These are phyloP conservation scores for Neelides folsomi DNA, from an alignment of 2,888 invertebrate species.

Conservation along the genomic window DNA sequence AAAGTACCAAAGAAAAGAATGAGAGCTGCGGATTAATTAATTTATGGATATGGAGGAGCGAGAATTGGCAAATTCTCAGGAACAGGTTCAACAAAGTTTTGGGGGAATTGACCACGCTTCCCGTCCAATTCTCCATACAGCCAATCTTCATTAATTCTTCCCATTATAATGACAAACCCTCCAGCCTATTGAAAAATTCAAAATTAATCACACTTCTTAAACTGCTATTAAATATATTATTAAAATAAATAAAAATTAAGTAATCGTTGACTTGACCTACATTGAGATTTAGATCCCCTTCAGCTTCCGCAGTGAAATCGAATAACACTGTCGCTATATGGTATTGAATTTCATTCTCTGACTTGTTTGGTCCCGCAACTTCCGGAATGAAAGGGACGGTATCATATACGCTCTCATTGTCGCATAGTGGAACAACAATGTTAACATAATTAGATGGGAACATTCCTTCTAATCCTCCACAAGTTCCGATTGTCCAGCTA, in stretches of 20 bases:
- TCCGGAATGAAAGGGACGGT: neutral
- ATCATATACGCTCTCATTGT: slow-evolving; percentile 4
- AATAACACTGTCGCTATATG: slow-evolving; percentile 16
- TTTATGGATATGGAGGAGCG: neutral
- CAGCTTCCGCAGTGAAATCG: slow-evolving; percentile 26
- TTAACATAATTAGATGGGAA: slow-evolving; percentile 37
- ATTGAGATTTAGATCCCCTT: slow-evolving; percentile 26
- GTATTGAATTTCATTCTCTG: neutral
- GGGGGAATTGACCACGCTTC: slow-evolving; percentile 33
- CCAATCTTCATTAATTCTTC: slow-evolving; percentile 34
- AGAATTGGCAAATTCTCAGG: slow-evolving; percentile 22
- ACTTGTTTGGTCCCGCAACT: neutral
- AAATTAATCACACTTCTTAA: slow-evolving; percentile 2
- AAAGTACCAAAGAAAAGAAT: neutral
- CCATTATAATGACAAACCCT: slow-evolving; percentile 31
- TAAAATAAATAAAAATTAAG: slow-evolving; percentile 1
- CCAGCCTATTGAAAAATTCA: slow-evolving; percentile 24
- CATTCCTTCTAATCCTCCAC: slow-evolving; percentile 37
- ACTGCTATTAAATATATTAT: neutral
- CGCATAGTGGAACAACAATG: slow-evolving; percentile 22
- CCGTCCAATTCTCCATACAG: slow-evolving; percentile 32
- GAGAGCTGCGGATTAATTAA: neutral
- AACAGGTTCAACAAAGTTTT: slow-evolving; percentile 29
- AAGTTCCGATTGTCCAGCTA: slow-evolving; percentile 38
- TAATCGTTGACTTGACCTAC: slow-evolving; percentile 14